A percentile compares a stretch with the other conserved stretches of the same genome.
These are phyloP conservation scores for Trichogramma evanescens DNA, from an alignment of 2,888 invertebrate genomes.

Conservation along the genomic window DNA sequence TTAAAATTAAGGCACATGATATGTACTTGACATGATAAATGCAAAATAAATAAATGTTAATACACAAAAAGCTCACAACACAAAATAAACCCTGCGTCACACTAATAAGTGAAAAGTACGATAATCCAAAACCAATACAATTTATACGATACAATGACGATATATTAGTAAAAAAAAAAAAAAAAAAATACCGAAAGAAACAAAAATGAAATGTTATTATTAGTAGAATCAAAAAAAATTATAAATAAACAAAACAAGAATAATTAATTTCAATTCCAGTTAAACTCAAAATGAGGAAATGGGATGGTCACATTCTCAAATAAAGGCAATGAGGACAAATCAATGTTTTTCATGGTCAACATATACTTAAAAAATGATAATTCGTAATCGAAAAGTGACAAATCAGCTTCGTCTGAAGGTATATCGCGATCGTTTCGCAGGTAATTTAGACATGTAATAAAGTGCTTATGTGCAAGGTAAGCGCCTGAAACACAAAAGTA, in stretches of 20 bases:
- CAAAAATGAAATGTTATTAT: constrained; percentile 5
- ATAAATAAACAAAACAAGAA: constrained; percentile 7
- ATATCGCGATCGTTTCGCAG: constrained; percentile 38
- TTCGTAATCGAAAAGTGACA: constrained; percentile 32
- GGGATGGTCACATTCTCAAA: constrained; percentile 38
- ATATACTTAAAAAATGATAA: constrained; percentile 34
- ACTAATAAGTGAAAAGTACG: neutral
- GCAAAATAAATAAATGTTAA: neutral
- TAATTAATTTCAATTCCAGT: constrained; percentile 17
- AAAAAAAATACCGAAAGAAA: constrained; percentile 16
- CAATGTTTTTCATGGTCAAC: constrained; percentile 32
- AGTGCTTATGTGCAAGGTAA: constrained; percentile 42
- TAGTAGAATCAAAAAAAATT: neutral
- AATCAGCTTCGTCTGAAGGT: constrained; percentile 34
- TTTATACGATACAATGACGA: neutral
- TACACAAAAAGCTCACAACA: constrained; percentile 10
- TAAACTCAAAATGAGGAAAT: constrained; percentile 35
- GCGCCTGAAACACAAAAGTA: constrained; percentile 40
- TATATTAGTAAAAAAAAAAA: neutral
- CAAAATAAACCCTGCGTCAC: neutral
- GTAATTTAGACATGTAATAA: constrained; percentile 40
- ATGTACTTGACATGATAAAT: neutral
- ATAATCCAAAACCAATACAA: too few species aligned
- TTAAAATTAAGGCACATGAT: too few species aligned
- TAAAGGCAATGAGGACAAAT: constrained; percentile 29